Base-by-base conservation (phyloP, 1,140 invertebrate genomes). In the Babylonia areolata region DNA sequence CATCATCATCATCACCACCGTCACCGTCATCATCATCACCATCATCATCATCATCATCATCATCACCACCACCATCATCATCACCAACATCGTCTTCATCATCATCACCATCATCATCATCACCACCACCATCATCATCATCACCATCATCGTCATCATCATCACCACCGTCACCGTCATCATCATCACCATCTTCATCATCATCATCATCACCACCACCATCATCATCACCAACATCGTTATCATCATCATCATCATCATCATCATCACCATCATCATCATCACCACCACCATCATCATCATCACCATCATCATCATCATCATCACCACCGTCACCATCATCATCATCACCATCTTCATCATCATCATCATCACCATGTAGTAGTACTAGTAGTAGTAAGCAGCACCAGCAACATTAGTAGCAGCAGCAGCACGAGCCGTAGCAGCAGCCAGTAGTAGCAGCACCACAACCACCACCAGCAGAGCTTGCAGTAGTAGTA, bases 11-110 rank as follows among this genome's bases (percentile, higher is more conserved):
- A 75, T 23, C 35, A 75, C 35, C 46, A 51, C 2, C 71, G 28
- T 3, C 71, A 75, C 3, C 71, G 28, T 75, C 71, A 75, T 3
- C 71, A 75, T 75, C 71, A 75, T 75, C 71, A 75, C 28, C 71
- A 75, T 75, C 71, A 75, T 75, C 71, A 75, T 75, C 71, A 75
- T 75, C 71, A 75, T 75, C 71, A 75, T 51, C 46, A 51, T 51
- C 46, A 51, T 51, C 46, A 51, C 46, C 46, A 51, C 2, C 42
- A 46, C 42, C 42, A 46, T 17, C 46, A 51, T 17, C 46, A 51
- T 17, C 17, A 1, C 46, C 46, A 0, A 12, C 46, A 51, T 51
- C 46, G 2, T 51, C 46, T 1, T 51, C 17, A 51, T 46, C 42
- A 46, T 17, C 46, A 51, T 17, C 46, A 51, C 46, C 46, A 3